Base-by-base conservation (phyloP, 2,888 invertebrate species). In the Cataglyphis cursor region DNA sequence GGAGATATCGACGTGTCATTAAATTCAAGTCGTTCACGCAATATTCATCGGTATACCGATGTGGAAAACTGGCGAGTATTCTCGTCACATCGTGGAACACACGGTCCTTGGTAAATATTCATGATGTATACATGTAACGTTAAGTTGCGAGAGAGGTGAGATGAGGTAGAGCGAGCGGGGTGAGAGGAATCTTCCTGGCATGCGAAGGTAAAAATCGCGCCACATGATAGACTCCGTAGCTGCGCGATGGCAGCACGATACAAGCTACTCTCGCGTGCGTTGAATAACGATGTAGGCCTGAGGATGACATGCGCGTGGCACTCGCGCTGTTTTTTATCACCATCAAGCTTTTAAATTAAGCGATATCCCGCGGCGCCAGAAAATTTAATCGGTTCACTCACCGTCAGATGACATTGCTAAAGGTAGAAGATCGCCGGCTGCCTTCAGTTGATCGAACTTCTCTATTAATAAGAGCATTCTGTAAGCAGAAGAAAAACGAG, bases 401-500 rank as follows among this genome's bases (percentile, higher is more conserved):
- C 95, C 93, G 64, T 95, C 94, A 51, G 94, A 91, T 41, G 93
- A 92, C 85, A 94, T 93, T 51, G 98, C 98, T 65, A 97, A 97
- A 3, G 97, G 97, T 90, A 98, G 94, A 93, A 99, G 95, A 73
- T 98, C 96, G 0, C 98, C 98, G 41, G 97, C 97, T 74, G 96
- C 96, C 90, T 97, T 96, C 54, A 97, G 96, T 94, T 98, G 98
- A 95, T 99, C 99, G 94, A 99, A 99, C 94, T 97, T 97, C 91
- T 97, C 97, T 90, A 97, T 97, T 3, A 99, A 95, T 21, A 94
- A 87, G 31, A 95, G 95, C 92, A 96, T 94, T 92, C 96, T 96
- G 93, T 12, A 93, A 93, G 24, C 54, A 82, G 35, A 66, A 35
- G 15, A 12, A 59, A 15, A 24, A 3, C 15, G 48, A 54, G 18